phyloP scores from a whole-genome alignment of 2,113 vertebrate genomes.

The Acanthisitta chloris region DNA sequence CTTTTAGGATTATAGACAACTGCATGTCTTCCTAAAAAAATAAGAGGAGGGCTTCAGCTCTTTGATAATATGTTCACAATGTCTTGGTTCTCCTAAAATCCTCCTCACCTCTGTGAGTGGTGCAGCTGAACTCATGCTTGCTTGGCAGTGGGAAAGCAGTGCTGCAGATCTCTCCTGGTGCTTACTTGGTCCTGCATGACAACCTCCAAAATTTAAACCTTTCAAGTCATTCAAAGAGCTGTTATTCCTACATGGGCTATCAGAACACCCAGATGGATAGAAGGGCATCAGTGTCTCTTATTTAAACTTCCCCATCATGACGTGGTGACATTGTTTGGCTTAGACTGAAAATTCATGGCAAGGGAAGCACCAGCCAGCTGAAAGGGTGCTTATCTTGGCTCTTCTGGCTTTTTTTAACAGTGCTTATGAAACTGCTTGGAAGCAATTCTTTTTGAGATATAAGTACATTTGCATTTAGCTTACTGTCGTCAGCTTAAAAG shows the following conservation, averaged over 20 bases:
- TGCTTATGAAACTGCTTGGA: not conserved
- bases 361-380: not conserved
- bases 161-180: not conserved
- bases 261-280: not conserved
- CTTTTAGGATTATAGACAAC: not conserved
- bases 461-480: not conserved
- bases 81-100: not conserved
- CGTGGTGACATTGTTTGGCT: not conserved
- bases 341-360: not conserved
- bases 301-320: not conserved
- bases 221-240: not conserved
- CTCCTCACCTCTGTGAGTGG: not conserved
- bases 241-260: not conserved
- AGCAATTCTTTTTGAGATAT: not conserved
- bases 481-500: not conserved
- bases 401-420: not conserved
- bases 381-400: not conserved
- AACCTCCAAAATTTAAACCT: not conserved
- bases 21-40: not conserved
- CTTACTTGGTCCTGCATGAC: not conserved
- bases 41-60: accelerated
- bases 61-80: not conserved
- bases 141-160: not conserved
- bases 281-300: not conserved
- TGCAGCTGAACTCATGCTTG: not conserved